Evolutionary conservation across 1,140 invertebrate genomes (phyloP), one percentile per base, ranked within the genome.

Genomic region (Drosophila cardini): DNA sequence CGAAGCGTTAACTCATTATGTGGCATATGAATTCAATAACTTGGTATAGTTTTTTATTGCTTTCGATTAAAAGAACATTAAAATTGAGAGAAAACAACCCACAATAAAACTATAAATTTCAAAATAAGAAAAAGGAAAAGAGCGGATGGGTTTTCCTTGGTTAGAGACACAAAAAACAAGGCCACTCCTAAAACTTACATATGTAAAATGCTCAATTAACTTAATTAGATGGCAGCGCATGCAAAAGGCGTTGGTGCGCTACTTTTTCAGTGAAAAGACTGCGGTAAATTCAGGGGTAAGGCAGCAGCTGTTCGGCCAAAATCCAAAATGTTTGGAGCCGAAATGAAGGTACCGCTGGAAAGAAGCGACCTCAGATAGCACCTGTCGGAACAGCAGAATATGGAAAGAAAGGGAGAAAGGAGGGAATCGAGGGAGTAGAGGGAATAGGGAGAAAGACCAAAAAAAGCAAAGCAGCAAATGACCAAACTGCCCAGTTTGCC

Each of bases 31-130:
- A 71, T 69, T 76, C 65, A 36, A 77, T 71, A 72, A 78, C 43
- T 65, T 50, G 6, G 7, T 52, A 76, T 21, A 15, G 36, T 40
- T 82, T 86, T 87, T 87, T 83, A 87, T 87, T 87, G 83, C 55
- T 87, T 87, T 87, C 83, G 84, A 87, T 87, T 87, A 87, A 87
- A 89, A 87, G 76, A 69, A 83, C 84, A 83, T 87, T 61, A 87
- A 80, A 76, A 69, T 72, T 67, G 72, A 63, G 65, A 52, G 45
- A 63, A 38, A 18, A 11, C 32, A 70, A 64, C 52, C 60, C 57
- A 45, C n/a, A 26, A 26, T 46, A 58, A 34, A 34, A 30, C 18
- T n/a, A 34, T 36, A 52, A 10, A 30, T 34, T 15, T 3, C 11
- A 34, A 43, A 50, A 38, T 13, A 4, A 57, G 16, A 58, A 76